Evolutionary conservation across 2,888 invertebrate genomes (phyloP), one percentile per base, ranked within the genome.

Genomic region (Yponomeuta plumbellus): DNA sequence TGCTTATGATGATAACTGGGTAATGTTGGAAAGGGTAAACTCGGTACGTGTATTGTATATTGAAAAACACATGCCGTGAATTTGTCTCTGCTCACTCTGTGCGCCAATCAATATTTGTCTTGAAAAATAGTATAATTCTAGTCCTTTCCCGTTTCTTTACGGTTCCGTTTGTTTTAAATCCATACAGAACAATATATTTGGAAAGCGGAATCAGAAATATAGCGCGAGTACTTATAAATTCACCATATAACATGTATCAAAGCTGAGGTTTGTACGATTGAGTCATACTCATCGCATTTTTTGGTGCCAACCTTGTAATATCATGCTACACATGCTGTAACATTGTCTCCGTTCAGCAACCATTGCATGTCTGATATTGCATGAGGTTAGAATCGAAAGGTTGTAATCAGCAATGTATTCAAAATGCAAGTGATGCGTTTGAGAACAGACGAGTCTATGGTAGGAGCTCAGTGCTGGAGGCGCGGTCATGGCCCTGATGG

Each of bases 401-500:
- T 17, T 52, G 44, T 17, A 52, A 52, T 52, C 17, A 2, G 44
- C 17, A 52, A 52, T 52, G 44, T 52, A 52, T 17, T 52, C 44
- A 17, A 52, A 17, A 52, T 52, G 44, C 44, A 52, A 52, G 1
- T 52, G 44, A 52, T 52, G 44, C 17, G 13, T 17, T 3, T 52
- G 17, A 52, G 44, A 17, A 17, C 44, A 52, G 44, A 13, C 17
- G 44, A 52, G 44, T 13, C 44, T 52, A 17, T 39, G 39, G 62
- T 62, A 39, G 62, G 11, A 34, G 26, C 13, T 21, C 56, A 17
- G 56, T 1, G n/a, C 65, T 52, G 44, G 13, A 57, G 57, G 21
- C 17, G 23, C 65, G 13, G 23, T 57, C 57, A 20, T 34, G 44
- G 63, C 39, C 57, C 63, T 79, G 86, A 85, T 84, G 80, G 83